These are phyloP conservation scores for Augiades crinisus DNA, from an alignment of 2,888 invertebrate species.

Conservation along the genomic window DNA sequence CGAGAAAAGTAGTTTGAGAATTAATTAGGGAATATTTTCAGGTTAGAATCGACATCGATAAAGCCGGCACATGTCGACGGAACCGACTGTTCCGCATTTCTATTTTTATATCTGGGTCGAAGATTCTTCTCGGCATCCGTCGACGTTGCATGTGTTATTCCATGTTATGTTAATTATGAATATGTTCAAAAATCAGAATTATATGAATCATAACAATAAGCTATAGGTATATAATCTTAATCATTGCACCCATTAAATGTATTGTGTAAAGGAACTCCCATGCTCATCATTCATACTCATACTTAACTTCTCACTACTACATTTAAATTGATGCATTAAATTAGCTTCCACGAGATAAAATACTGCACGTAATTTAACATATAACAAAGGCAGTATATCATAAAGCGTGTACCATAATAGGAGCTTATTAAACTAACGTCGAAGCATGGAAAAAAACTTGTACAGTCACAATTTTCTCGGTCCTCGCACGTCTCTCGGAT, in stretches of 20 bases:
- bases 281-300: too few relatives aligned
- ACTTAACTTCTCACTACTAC: background rate
- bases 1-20: background rate
- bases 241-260: too few relatives aligned
- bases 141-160: conserved; percentile 10
- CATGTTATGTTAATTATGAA: background rate
- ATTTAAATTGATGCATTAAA: background rate
- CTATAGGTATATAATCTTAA: too few relatives aligned
- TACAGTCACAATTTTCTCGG: conserved; percentile 12
- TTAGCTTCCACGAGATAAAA: conserved; percentile 14
- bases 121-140: conserved; percentile 50
- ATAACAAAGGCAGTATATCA: conserved; percentile 21
- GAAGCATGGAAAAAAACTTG: conserved; percentile 14
- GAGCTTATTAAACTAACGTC: conserved; percentile 8
- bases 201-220: too few relatives aligned
- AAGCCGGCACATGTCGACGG: conserved; percentile 52
- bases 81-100: conserved; percentile 49
- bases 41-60: conserved; percentile 52
- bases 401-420: conserved; percentile 10
- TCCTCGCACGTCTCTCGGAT: conserved; percentile 11
- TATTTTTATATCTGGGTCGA: conserved; percentile 70
- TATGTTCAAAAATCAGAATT: background rate
- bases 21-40: conserved; percentile 32
- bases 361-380: conserved; percentile 13
- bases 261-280: too few relatives aligned